Evolutionary conservation across 2,113 vertebrate genomes (phyloP), one percentile per base, ranked within the genome.

Genomic region (Cinclus cinclus): DNA sequence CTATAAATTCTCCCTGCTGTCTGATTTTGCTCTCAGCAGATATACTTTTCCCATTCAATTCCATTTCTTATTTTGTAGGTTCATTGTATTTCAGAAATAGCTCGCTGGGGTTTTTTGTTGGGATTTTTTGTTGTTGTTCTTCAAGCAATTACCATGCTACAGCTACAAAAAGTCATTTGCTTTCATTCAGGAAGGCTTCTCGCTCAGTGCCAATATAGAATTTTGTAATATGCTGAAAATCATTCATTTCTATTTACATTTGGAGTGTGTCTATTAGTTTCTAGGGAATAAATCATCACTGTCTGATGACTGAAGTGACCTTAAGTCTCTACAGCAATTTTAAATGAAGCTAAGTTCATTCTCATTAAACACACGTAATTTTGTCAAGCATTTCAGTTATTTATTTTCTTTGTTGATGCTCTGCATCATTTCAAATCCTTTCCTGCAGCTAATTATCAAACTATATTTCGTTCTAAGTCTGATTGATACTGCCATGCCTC

Each of bases 171-270:
- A 81, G 52, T 60, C 24, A 62, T 77, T 91, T 88, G 33, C 78
- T 64, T 94, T 83, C 81, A 85, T 62, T 27, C 39, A 86, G 77
- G 74, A 88, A 82, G 41, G 41, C 25, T 88, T 76, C 21, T 50
- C 19, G 11, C 37, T 47, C 83, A 80, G 28, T 77, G 49, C 31
- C 74, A 86, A 60, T 52, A 64, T 15, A 31, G 46, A 78, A 63
- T 56, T 75, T 60, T 35, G 33, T 67, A 88, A 83, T 46, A 46
- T 47, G 39, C n/a, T 81, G 42, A 55, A 93, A 86, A 90, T 91
- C 64, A 44, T 92, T 96, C 75, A 90, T 67, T 95, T 84, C 88
- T 95, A 37, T 83, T 95, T 86, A 91, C 42, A n/a, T 81, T 86
- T 92, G 47, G 74, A 88, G 56, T 73, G 31, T 63, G 56, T 22